Evolutionary conservation across 1,140 invertebrate species (phyloP).

Genomic region (Saxidomus purpurata): DNA sequence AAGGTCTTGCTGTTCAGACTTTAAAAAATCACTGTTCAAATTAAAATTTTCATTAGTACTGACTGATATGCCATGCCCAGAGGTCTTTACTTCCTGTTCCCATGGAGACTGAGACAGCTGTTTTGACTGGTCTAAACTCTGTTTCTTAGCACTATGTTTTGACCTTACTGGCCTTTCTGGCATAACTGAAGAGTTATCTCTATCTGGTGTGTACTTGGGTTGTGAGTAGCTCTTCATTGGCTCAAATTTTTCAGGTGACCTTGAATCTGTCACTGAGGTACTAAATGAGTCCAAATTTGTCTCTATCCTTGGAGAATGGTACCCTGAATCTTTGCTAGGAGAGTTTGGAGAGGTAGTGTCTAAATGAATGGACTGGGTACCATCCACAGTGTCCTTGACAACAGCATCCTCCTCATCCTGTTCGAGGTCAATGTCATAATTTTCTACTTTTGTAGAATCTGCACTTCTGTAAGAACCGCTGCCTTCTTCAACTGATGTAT

Average conservation of each 20-base stretch:
- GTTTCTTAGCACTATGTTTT: constrained; percentile 28
- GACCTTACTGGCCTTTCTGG: constrained; percentile 45
- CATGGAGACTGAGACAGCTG: not conserved
- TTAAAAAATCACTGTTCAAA: not conserved
- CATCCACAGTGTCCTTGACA: not conserved
- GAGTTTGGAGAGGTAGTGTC: not conserved
- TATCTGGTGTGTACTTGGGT: not conserved
- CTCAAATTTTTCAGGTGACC: not conserved
- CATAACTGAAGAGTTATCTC: not conserved
- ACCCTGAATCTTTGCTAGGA: constrained; percentile 12
- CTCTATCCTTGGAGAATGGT: constrained; percentile 19
- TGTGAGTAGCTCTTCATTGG: not conserved
- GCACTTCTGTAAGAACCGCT: too few relatives aligned
- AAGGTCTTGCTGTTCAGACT: not conserved
- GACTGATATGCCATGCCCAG: not conserved
- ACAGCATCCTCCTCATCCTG: constrained; percentile 46
- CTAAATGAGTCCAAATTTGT: constrained; percentile 29
- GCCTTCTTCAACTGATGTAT: not conserved
- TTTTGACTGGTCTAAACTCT: not conserved
- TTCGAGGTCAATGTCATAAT: constrained; percentile 57
- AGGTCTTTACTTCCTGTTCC: not conserved
- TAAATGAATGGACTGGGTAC: not conserved
- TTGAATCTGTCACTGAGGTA: not conserved
- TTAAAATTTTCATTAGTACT: not conserved
- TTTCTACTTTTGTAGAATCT: not conserved